phyloP scores from a whole-genome alignment of 2,797 vertebrate species.

The Cercopithecus mitis region DNA sequence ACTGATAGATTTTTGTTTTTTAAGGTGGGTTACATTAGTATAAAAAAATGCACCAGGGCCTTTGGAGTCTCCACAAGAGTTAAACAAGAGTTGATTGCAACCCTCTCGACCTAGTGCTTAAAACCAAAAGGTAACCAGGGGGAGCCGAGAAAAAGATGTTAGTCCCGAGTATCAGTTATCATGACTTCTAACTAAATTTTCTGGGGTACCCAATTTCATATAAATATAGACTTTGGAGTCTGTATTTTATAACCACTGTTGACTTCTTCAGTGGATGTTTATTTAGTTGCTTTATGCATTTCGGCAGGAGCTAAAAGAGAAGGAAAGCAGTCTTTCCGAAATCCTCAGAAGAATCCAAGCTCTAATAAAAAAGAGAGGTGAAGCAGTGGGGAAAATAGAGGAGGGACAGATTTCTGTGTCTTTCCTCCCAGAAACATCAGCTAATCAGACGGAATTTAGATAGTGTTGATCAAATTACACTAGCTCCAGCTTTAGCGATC shows the following conservation, averaged over 20 bases:
- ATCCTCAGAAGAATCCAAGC: not conserved
- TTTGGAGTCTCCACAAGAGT: not conserved
- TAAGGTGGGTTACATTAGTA: not conserved
- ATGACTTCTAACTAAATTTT: not conserved
- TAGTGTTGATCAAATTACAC: not conserved
- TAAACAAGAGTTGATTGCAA: not conserved
- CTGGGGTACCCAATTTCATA: not conserved
- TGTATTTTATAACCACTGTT: not conserved
- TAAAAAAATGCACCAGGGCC: not conserved
- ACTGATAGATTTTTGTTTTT: not conserved
- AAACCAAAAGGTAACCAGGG: not conserved
- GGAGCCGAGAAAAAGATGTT: not conserved
- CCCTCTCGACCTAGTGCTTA: not conserved
- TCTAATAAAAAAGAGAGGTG: not conserved
- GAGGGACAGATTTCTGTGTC: not conserved
- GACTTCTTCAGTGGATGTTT: not conserved
- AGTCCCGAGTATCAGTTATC: not conserved
- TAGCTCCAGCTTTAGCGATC: not conserved
- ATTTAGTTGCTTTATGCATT: conserved; percentile 24
- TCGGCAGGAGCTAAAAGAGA: not conserved
- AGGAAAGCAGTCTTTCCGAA: not conserved
- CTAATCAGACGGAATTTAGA: not conserved
- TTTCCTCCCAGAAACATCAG: conserved; percentile 10
- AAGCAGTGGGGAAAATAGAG: not conserved
- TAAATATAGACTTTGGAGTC: not conserved